phyloP scores from a whole-genome alignment of 2,113 vertebrate species.

The Malurus melanocephalus region DNA sequence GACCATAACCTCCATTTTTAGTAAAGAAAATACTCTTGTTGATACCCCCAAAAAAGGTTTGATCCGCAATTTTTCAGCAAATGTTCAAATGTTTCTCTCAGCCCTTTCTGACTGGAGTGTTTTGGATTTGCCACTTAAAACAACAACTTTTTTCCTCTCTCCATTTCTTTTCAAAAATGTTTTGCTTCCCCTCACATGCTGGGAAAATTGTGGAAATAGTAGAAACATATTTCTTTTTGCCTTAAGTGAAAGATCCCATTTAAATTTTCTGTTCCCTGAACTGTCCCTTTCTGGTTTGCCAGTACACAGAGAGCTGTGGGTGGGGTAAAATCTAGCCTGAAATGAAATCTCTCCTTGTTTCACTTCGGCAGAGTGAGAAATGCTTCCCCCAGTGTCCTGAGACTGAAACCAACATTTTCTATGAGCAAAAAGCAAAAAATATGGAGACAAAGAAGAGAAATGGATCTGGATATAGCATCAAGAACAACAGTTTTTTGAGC shows the following conservation, averaged over 20 bases:
- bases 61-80: not conserved
- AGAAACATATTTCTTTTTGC: not conserved
- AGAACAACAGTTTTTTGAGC: not conserved
- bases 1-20: not conserved
- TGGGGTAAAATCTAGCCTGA: not conserved
- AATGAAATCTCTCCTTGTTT: not conserved
- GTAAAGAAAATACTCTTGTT: not conserved
- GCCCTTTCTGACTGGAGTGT: not conserved
- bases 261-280: not conserved
- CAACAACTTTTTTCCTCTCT: not conserved
- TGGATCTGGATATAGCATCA: fast-evolving
- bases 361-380: not conserved
- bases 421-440: not conserved
- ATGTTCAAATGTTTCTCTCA: not conserved
- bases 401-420: fast-evolving
- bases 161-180: not conserved
- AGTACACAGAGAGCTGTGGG: not conserved
- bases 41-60: not conserved
- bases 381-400: not conserved
- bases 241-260: not conserved
- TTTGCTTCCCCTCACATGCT: not conserved
- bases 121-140: not conserved
- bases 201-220: not conserved
- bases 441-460: not conserved
- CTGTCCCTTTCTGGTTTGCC: not conserved